Conservation (phyloP, 1,140 invertebrate species). For the Pseudomyrmex concolor region DNA sequence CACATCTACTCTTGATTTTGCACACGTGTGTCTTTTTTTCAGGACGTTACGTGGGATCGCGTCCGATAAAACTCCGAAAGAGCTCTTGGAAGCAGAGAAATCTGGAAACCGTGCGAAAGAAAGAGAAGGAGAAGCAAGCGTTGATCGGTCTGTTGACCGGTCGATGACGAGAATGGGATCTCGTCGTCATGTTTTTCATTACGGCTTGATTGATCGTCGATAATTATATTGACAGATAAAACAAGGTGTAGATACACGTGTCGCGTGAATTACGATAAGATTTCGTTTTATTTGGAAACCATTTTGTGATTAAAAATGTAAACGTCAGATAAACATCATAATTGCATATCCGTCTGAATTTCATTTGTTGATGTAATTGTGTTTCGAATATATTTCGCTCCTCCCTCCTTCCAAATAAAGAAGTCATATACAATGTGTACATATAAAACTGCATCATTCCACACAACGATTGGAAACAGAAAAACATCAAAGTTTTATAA, state of each 20-base stretch:
- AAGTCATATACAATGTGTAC: no score
- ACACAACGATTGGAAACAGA: no score
- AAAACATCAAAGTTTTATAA: no score
- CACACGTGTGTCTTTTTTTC: constrained; percentile 68
- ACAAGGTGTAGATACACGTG: neutral
- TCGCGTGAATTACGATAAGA: neutral
- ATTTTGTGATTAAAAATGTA: no score
- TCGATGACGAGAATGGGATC: constrained; percentile 73
- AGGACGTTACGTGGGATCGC: constrained; percentile 98
- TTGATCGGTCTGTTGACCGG: constrained; percentile 90
- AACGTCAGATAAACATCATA: no score
- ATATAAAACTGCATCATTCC: no score
- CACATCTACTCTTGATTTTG: neutral
- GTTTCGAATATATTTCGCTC: no score
- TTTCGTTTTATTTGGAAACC: neutral
- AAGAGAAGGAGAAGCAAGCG: constrained; percentile 95
- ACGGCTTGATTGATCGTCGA: neutral
- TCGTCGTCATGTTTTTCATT: neutral
- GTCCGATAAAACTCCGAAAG: constrained; percentile 98
- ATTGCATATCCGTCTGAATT: no score
- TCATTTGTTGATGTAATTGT: no score
- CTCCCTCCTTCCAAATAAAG: no score
- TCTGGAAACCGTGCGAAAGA: constrained; percentile 96
- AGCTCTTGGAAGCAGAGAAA: constrained; percentile 98
- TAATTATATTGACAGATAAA: neutral